These are phyloP conservation scores for Pseudococcus viburni DNA, from an alignment of 2,888 invertebrate species.

Conservation along the genomic window DNA sequence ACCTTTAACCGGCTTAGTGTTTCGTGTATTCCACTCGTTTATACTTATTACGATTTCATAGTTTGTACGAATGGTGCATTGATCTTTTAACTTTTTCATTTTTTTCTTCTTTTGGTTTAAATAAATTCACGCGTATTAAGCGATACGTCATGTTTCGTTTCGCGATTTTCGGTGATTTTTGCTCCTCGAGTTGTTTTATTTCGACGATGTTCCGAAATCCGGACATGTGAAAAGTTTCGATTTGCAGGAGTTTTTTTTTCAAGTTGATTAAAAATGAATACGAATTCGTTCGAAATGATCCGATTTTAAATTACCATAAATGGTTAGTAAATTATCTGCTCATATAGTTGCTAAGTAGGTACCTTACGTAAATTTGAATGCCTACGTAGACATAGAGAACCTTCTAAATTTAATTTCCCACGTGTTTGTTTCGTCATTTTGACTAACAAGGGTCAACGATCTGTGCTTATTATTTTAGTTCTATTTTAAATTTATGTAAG, in stretches of 20 bases:
- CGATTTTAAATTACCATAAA: slow-evolving; percentile 2
- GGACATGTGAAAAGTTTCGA: not conserved
- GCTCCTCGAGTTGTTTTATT: not conserved
- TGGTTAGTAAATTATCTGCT: not conserved
- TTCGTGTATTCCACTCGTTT: not conserved
- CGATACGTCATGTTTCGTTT: not conserved
- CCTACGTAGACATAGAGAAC: not conserved
- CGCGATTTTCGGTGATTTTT: not conserved
- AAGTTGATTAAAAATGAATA: not conserved
- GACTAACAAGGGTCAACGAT: not conserved
- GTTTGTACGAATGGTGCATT: not conserved
- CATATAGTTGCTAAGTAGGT: not conserved
- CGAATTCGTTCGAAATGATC: not conserved
- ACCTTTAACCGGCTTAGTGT: slow-evolving; percentile 3
- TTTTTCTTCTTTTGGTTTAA: not conserved
- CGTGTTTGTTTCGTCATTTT: not conserved
- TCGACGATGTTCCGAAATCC: not conserved
- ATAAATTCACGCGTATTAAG: not conserved
- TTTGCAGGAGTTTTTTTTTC: not conserved
- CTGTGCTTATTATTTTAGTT: not conserved
- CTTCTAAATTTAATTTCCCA: slow-evolving; percentile 8
- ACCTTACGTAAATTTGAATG: not conserved
- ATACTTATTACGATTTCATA: not conserved
- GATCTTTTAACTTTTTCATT: not conserved
- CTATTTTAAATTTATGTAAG: not conserved